phyloP scores from a whole-genome alignment of 2,797 vertebrate genomes.

The Coracias cyanogaster region DNA sequence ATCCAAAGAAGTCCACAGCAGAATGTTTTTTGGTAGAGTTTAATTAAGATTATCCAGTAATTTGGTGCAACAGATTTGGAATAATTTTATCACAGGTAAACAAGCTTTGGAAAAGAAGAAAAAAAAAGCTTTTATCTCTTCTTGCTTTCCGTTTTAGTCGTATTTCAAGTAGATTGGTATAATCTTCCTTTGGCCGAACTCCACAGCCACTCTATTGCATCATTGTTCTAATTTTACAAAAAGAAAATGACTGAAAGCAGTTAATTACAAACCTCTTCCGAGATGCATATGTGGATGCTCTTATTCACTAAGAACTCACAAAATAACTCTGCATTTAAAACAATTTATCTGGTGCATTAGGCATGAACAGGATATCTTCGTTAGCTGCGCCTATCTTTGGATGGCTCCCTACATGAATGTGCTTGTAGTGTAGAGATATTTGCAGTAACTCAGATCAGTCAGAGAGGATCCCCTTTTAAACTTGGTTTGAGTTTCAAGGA shows the following conservation, averaged over 20 bases:
- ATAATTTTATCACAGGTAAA: constrained; percentile 57
- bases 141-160: constrained; percentile 4
- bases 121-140: constrained; percentile 4
- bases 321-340: neutral
- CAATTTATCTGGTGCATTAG: neutral
- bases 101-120: neutral
- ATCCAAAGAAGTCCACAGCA: neutral
- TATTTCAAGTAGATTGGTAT: constrained; percentile 58
- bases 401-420: neutral
- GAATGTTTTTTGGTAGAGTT: neutral
- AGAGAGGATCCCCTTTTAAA: neutral
- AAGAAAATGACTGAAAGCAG: constrained; percentile 23
- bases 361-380: neutral
- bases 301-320: constrained; percentile 20
- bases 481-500: neutral
- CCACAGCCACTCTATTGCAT: neutral
- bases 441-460: neutral
- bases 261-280: constrained; percentile 52
- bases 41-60: constrained; percentile 4
- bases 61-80: neutral
- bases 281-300: neutral
- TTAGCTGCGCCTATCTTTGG: neutral
- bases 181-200: constrained; percentile 11
- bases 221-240: constrained; percentile 38
- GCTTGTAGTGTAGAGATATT: neutral